These are phyloP conservation scores for Drosophila bunnanda DNA, from an alignment of 2,888 invertebrate genomes.

Conservation along the genomic window DNA sequence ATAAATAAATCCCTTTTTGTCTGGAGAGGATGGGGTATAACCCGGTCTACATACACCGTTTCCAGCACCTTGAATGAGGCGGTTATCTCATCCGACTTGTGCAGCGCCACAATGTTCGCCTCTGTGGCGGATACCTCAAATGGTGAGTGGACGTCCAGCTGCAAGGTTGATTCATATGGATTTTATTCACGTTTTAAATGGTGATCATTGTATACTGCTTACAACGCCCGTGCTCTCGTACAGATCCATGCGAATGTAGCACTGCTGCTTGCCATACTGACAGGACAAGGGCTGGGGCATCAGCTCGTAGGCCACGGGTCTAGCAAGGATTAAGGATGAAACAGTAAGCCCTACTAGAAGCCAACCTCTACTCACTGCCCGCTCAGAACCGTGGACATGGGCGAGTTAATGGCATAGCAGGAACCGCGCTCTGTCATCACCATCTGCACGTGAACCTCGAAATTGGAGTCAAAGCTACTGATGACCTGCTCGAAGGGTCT, in stretches of 20 bases:
- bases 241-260: conserved; percentile 83
- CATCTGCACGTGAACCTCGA: conserved; percentile 70
- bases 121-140: conserved; percentile 81
- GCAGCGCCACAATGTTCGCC: conserved; percentile 74
- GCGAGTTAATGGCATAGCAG: conserved; percentile 88
- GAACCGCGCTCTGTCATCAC: conserved; percentile 89
- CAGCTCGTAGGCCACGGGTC: conserved; percentile 56
- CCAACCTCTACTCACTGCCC: conserved; percentile 61
- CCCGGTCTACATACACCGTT: conserved; percentile 79
- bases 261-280: conserved; percentile 82
- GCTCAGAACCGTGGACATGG: conserved; percentile 75
- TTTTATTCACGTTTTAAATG: background rate
- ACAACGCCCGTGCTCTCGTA: conserved; percentile 82
- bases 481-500: conserved; percentile 78
- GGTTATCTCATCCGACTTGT: conserved; percentile 82
- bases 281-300: conserved; percentile 73
- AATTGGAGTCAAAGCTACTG: conserved; percentile 72
- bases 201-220: conserved; percentile 21
- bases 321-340: conserved; percentile 15
- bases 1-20: conserved; percentile 18
- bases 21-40: background rate
- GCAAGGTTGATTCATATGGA: background rate
- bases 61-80: conserved; percentile 82
- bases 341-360: rapidly evolving
- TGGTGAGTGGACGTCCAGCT: conserved; percentile 83